A percentile compares a stretch with the other conserved stretches of the same genome.
These are phyloP conservation scores for Stenodera caucasica DNA, from an alignment of 2,888 invertebrate species.

Conservation along the genomic window DNA sequence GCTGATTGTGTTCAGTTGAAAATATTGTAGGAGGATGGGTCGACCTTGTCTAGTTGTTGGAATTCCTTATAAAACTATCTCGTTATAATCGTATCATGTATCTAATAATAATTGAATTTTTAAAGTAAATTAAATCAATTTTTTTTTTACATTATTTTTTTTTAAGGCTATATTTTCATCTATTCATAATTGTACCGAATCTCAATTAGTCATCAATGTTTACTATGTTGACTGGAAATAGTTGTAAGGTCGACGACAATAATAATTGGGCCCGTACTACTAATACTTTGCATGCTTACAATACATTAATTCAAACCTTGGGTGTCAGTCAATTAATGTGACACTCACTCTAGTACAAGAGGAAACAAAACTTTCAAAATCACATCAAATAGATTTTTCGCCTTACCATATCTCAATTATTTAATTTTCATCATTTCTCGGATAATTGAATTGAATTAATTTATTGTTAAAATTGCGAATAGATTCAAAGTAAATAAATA, in stretches of 20 bases:
- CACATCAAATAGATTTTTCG: background rate
- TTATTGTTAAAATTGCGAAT: too few relatives aligned
- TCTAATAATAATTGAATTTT: background rate
- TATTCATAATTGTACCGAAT: background rate
- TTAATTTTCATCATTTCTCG: too few relatives aligned
- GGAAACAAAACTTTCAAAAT: background rate
- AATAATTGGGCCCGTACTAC: background rate
- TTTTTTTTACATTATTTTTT: background rate
- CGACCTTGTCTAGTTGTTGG: background rate
- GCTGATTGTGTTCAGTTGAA: background rate
- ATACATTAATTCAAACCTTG: background rate
- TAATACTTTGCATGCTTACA: background rate
- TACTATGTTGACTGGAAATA: background rate
- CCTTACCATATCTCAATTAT: slow-evolving; percentile 11
- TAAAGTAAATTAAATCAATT: background rate
- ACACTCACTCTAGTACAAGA: background rate
- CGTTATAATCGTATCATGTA: too few relatives aligned
- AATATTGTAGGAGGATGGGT: background rate
- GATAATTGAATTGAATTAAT: too few relatives aligned
- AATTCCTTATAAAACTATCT: background rate
- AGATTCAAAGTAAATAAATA: too few relatives aligned
- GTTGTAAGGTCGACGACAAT: background rate
- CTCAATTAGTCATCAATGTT: slow-evolving; percentile 1
- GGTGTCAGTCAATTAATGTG: slow-evolving; percentile 2
- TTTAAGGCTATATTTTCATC: background rate